A percentile compares a stretch with the other conserved stretches of the same genome.
Evolutionary conservation across 2,797 vertebrate genomes (phyloP).

Genomic region (Podarcis siculus): DNA sequence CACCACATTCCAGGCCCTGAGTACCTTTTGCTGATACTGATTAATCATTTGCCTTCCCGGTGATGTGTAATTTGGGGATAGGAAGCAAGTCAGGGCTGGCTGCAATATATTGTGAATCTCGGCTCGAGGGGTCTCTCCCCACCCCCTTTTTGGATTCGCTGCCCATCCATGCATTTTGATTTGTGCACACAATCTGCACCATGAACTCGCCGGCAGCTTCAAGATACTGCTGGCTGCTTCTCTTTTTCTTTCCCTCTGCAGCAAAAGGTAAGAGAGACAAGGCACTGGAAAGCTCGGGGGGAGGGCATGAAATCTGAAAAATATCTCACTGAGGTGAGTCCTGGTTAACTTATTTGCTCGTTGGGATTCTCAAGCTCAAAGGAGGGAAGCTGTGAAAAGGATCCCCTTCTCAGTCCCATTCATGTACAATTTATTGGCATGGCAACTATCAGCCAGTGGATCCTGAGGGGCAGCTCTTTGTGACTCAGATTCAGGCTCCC

Average conservation of each 20-base stretch:
- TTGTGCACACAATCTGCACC: slow-evolving; percentile 16
- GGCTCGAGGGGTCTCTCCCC: neutral
- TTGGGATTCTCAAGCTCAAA: neutral
- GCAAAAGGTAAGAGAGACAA: slow-evolving; percentile 60
- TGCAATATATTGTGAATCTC: neutral
- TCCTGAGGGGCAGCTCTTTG: rapidly evolving
- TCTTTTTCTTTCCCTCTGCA: slow-evolving; percentile 30
- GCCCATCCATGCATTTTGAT: neutral
- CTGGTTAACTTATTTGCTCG: rapidly evolving
- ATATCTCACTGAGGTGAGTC: rapidly evolving
- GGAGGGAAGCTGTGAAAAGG: neutral
- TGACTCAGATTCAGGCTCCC: rapidly evolving
- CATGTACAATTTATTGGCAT: neutral
- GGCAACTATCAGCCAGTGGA: neutral
- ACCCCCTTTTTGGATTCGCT: neutral
- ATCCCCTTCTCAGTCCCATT: rapidly evolving
- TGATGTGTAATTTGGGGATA: slow-evolving; percentile 28
- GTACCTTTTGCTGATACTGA: slow-evolving; percentile 2
- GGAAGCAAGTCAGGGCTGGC: slow-evolving; percentile 28
- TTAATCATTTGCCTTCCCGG: slow-evolving; percentile 67
- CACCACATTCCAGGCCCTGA: slow-evolving; percentile 51
- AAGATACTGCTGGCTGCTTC: slow-evolving; percentile 44
- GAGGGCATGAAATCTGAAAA: neutral
- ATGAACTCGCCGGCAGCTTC: neutral
- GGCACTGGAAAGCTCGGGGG: neutral